phyloP scores from a whole-genome alignment of 2,113 vertebrate species.

The Rhagologus leucostigma region DNA sequence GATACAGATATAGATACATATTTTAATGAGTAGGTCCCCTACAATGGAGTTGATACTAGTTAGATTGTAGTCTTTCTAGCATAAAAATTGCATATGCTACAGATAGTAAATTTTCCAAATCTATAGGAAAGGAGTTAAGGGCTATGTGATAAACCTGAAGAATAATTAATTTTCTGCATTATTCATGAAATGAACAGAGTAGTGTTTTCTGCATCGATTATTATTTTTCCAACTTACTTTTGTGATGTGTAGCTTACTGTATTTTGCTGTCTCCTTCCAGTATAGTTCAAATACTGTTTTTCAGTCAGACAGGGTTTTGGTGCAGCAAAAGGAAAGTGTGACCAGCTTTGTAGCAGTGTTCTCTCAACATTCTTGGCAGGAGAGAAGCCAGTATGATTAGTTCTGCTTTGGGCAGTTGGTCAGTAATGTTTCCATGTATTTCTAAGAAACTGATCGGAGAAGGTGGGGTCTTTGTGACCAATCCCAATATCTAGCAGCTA shows the following conservation, averaged over 20 bases:
- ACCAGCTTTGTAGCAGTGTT: background rate
- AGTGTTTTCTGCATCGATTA: background rate
- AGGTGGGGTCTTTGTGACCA: background rate
- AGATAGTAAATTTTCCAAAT: background rate
- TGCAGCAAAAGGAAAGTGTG: background rate
- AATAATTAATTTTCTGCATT: background rate
- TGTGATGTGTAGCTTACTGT: background rate
- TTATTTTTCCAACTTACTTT: background rate
- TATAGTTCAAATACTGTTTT: background rate
- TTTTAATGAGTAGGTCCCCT: background rate
- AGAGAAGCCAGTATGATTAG: background rate
- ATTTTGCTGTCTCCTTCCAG: background rate
- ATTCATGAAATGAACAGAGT: background rate
- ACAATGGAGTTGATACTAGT: background rate
- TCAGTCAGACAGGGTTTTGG: background rate
- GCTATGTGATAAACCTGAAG: background rate
- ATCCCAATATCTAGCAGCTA: background rate
- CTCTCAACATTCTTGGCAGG: background rate
- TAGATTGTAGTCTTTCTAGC: background rate
- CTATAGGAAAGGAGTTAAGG: background rate
- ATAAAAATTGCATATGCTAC: background rate
- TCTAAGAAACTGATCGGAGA: background rate
- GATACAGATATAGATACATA: fast-evolving
- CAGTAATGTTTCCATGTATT: background rate
- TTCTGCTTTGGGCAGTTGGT: background rate